Percentiles rank a stretch among this genome's conserved stretches.
Conservation (phyloP, 2,797 vertebrate genomes). For the Xerus rutilus region DNA sequence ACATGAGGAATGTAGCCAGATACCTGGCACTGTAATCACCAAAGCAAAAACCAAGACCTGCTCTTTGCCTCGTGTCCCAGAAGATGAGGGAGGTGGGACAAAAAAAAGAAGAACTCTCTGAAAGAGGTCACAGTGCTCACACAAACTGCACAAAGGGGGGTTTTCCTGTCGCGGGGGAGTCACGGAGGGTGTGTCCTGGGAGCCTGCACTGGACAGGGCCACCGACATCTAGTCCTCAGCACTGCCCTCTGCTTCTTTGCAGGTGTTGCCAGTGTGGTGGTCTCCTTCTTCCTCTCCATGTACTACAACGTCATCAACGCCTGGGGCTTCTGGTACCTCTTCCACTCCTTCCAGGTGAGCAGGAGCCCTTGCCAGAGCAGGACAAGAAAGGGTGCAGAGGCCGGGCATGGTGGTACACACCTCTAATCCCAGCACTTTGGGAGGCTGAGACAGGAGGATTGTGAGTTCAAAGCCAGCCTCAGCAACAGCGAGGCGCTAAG, state of each 20-base stretch:
- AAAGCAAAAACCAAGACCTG: not conserved
- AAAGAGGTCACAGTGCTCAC: accelerated
- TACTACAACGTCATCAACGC: constrained; percentile 97
- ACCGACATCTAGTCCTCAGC: not conserved
- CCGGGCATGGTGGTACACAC: too few species aligned
- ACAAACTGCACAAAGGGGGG: not conserved
- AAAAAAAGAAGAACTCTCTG: not conserved
- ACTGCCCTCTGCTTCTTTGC: accelerated
- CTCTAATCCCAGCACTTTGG: too few species aligned
- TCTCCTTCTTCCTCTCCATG: constrained; percentile 94
- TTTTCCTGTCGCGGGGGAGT: accelerated
- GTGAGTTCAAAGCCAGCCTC: too few species aligned
- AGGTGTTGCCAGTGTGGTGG: constrained; percentile 94
- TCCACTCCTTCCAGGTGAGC: constrained; percentile 96
- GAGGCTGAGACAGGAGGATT: too few species aligned
- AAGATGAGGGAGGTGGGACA: accelerated
- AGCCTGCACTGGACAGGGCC: accelerated
- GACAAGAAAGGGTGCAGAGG: not conserved
- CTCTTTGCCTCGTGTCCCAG: not conserved
- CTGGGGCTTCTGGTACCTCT: constrained; percentile 99
- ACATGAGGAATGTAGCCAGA: not conserved
- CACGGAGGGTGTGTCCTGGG: accelerated
- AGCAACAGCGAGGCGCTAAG: too few species aligned
- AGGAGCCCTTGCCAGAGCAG: not conserved
- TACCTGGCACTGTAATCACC: not conserved